A percentile compares a stretch with the other conserved stretches of the same genome.
phyloP scores from a whole-genome alignment of 92 coral and sea anemone species.

The Parazoanthus swiftii region DNA sequence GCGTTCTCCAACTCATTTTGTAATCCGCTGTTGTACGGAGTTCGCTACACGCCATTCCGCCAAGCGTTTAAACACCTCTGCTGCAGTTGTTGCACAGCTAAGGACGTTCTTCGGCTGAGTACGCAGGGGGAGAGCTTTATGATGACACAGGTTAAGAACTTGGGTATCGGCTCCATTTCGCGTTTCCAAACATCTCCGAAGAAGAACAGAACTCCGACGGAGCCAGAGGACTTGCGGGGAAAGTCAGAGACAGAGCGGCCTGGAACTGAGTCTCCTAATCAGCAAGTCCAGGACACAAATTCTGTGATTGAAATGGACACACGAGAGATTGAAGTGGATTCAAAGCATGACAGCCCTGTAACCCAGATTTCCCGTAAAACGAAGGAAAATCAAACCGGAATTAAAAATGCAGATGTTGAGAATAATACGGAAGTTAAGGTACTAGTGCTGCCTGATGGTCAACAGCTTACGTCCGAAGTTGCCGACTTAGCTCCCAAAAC shows the following conservation, averaged over 20 bases:
- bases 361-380: not conserved
- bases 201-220: not conserved
- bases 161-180: not conserved
- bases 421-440: no score
- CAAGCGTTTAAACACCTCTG: conserved; percentile 75
- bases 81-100: conserved; percentile 12
- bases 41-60: conserved; percentile 78
- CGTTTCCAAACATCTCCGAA: not conserved
- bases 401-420: no score
- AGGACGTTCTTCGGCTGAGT: not conserved
- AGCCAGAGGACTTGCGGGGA: not conserved
- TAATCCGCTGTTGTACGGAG: conserved; percentile 83
- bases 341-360: not conserved
- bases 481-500: no score
- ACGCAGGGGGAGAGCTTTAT: not conserved
- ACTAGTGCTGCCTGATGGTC: no score
- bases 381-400: not conserved
- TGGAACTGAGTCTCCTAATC: not conserved
- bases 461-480: no score
- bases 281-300: not conserved
- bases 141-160: not conserved
- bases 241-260: not conserved
- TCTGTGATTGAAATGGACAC: not conserved
- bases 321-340: no score
- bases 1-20: conserved; percentile 86